A percentile compares a stretch with the other conserved stretches of the same genome.
Conservation (phyloP, 2,797 vertebrate species). For the Gouania willdenowi region DNA sequence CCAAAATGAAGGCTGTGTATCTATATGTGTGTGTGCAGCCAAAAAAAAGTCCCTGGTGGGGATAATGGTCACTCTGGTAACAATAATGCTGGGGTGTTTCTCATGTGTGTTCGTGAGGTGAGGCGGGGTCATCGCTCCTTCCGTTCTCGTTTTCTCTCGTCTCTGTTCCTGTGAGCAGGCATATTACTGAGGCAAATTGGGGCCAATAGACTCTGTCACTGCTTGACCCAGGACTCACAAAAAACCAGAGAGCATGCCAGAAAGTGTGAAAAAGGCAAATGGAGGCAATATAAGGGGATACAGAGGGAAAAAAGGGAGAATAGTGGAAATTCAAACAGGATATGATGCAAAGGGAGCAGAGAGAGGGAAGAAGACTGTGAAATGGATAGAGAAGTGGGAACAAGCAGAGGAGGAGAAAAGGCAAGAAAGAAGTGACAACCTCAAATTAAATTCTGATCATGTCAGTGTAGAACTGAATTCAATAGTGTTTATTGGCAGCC, state of each 20-base stretch:
- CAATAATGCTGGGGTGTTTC: slow-evolving; percentile 3
- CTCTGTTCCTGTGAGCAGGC: slow-evolving; percentile 38
- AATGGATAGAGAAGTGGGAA: slow-evolving; percentile 32
- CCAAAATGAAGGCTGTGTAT: not conserved
- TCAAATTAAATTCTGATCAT: slow-evolving; percentile 84
- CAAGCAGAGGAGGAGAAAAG: slow-evolving; percentile 28
- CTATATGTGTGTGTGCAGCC: not conserved
- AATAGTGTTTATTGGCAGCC: slow-evolving; percentile 79
- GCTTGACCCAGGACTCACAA: slow-evolving; percentile 48
- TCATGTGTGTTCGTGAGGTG: slow-evolving; percentile 1
- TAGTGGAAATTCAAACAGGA: not conserved
- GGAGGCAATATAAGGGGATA: slow-evolving; percentile 38
- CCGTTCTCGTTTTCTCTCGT: slow-evolving; percentile 24
- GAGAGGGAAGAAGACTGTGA: slow-evolving; percentile 2
- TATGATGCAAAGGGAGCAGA: not conserved
- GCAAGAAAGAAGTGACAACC: slow-evolving; percentile 71
- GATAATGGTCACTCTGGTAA: slow-evolving; percentile 9
- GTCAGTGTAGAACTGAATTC: slow-evolving; percentile 81
- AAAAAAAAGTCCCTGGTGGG: not conserved
- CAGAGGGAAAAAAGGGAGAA: slow-evolving; percentile 18
- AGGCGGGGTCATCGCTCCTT: slow-evolving; percentile 23
- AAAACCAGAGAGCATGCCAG: slow-evolving; percentile 34
- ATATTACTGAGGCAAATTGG: slow-evolving; percentile 66
- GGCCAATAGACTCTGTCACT: slow-evolving; percentile 64
- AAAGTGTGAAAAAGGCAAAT: slow-evolving; percentile 15